Percentiles rank a stretch among this genome's conserved stretches.
phyloP scores from a whole-genome alignment of 2,888 invertebrate species.

The Drosophila ochracea region DNA sequence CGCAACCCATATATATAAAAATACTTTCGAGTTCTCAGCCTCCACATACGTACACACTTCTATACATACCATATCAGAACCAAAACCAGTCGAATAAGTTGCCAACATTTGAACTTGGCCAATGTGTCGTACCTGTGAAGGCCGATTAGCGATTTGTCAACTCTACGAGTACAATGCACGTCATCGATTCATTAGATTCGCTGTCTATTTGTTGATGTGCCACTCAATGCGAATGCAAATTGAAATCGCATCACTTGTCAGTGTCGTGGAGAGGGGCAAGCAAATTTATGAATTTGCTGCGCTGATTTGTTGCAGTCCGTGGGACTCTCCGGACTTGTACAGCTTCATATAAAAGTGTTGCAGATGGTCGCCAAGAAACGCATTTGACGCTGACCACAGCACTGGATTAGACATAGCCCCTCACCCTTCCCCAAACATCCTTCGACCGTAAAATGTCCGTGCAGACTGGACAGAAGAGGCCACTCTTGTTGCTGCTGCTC shows the following conservation, averaged over 20 bases:
- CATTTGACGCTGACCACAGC: constrained; percentile 39
- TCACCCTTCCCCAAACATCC: neutral
- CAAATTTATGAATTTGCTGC: constrained; percentile 57
- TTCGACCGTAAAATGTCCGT: constrained; percentile 16
- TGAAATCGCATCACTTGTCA: constrained; percentile 34
- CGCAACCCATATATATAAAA: neutral
- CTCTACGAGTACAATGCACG: constrained; percentile 3
- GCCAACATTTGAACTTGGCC: constrained; percentile 14
- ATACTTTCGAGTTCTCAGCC: neutral
- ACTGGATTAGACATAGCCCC: constrained; percentile 19
- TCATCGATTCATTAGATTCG: constrained; percentile 26
- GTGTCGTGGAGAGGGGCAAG: neutral
- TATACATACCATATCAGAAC: neutral
- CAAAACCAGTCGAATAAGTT: constrained; percentile 41
- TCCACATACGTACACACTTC: neutral
- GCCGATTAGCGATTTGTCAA: constrained; percentile 11
- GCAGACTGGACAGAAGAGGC: constrained; percentile 14
- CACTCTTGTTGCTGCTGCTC: constrained; percentile 36
- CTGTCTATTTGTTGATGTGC: constrained; percentile 8
- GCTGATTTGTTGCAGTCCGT: constrained; percentile 62
- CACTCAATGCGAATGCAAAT: constrained; percentile 44
- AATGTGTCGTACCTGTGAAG: constrained; percentile 3
- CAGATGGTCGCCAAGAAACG: constrained; percentile 8
- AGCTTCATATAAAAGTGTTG: constrained; percentile 54
- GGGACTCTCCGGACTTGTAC: constrained; percentile 4